Evolutionary conservation across 2,797 vertebrate genomes (phyloP).

Genomic region (Merluccius polli): DNA sequence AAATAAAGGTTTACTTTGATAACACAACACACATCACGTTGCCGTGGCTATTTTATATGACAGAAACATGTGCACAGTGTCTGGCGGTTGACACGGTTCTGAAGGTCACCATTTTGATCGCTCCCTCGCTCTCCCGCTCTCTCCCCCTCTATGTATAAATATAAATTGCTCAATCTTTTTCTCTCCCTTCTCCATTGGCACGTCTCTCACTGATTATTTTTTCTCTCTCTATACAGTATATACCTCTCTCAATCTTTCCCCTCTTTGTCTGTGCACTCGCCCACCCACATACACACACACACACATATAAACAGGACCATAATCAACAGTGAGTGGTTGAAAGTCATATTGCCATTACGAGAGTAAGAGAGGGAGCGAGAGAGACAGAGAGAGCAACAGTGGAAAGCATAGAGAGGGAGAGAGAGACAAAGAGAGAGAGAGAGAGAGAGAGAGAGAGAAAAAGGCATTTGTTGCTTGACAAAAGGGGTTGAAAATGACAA

Average conservation of each 20-base stretch:
- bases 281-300: not conserved
- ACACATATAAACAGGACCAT: not conserved
- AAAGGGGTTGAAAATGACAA: slow-evolving; percentile 47
- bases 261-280: not conserved
- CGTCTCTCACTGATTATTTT: not conserved
- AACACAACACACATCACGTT: not conserved
- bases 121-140: not conserved
- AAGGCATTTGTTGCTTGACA: slow-evolving; percentile 38
- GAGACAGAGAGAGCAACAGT: slow-evolving; percentile 4
- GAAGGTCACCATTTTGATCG: not conserved
- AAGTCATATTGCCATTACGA: slow-evolving; percentile 7
- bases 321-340: not conserved
- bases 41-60: not conserved
- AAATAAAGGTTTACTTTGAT: no score
- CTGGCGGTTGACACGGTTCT: not conserved
- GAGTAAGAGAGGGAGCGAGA: slow-evolving; percentile 7
- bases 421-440: slow-evolving; percentile 7
- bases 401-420: slow-evolving; percentile 2
- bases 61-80: not conserved
- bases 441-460: slow-evolving; percentile 22
- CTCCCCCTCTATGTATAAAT: not conserved
- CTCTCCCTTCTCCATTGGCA: not conserved
- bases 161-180: not conserved
- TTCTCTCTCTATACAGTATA: not conserved
- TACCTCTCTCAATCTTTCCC: not conserved